Percentiles rank a stretch among this genome's conserved stretches.
phyloP scores from a whole-genome alignment of 2,113 vertebrate genomes.

The Gambusia affinis region DNA sequence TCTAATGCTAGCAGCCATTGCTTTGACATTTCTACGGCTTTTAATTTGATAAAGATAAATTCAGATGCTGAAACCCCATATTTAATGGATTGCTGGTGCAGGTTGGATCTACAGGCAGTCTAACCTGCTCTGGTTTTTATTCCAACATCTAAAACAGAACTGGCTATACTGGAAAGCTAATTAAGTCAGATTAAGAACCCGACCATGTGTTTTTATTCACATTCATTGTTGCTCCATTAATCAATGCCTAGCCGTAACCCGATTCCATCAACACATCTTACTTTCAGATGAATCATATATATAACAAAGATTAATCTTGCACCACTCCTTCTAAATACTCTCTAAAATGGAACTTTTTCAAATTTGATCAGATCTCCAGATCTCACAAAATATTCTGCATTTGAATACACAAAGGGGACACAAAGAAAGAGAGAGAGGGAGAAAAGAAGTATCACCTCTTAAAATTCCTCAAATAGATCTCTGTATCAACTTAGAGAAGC shows the following conservation, averaged over 20 bases:
- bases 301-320: background rate
- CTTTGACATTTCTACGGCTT: background rate
- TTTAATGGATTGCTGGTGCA: background rate
- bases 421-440: background rate
- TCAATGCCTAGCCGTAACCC: background rate
- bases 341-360: background rate
- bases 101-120: background rate
- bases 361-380: background rate
- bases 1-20: background rate
- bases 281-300: background rate
- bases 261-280: background rate
- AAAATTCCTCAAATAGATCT: constrained; percentile 28
- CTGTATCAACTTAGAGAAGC: constrained; percentile 26
- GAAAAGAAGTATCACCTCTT: background rate
- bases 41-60: background rate
- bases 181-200: background rate
- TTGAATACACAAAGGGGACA: background rate
- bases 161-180: constrained; percentile 1
- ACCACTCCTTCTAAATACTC: background rate
- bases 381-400: constrained; percentile 1
- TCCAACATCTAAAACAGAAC: background rate
- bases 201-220: background rate
- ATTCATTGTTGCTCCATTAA: background rate
- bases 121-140: background rate
- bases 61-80: background rate